phyloP scores from a whole-genome alignment of 64 coral and sea anemone species.

The Orbicella faveolata region DNA sequence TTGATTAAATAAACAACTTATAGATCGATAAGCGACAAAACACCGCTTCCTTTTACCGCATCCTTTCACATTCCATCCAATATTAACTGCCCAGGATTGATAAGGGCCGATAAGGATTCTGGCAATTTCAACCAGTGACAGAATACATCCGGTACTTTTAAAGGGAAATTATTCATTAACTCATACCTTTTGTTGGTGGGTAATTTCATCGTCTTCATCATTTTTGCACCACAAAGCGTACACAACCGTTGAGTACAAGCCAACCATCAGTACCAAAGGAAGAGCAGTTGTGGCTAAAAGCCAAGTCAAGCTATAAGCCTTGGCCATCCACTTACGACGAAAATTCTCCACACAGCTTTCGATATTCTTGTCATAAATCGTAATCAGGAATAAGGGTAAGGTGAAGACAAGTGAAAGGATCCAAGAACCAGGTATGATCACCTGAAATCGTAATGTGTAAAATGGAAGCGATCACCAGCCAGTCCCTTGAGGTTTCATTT shows the following conservation, averaged over 20 bases:
- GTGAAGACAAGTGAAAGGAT: background rate
- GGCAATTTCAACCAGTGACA: too few relatives aligned
- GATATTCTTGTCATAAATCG: background rate
- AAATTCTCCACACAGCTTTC: background rate
- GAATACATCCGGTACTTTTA: too few relatives aligned
- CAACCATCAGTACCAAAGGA: background rate
- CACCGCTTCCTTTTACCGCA: too few relatives aligned
- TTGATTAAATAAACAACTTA: too few relatives aligned
- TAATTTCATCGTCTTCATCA: background rate
- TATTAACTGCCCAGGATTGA: too few relatives aligned
- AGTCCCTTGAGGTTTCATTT: too few relatives aligned
- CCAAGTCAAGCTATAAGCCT: slow-evolving; percentile 2
- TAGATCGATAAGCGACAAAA: too few relatives aligned
- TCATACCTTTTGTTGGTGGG: background rate
- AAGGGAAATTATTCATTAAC: too few relatives aligned
- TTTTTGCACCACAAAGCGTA: slow-evolving; percentile 35
- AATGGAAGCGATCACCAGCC: too few relatives aligned
- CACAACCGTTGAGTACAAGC: slow-evolving; percentile 32
- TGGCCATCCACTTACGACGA: background rate
- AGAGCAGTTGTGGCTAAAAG: background rate
- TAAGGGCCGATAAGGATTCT: too few relatives aligned
- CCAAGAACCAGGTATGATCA: background rate
- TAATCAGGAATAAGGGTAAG: background rate
- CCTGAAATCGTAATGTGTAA: background rate
- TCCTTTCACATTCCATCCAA: too few relatives aligned